phyloP scores from a whole-genome alignment of 2,888 invertebrate genomes.

The Pammene aurita region DNA sequence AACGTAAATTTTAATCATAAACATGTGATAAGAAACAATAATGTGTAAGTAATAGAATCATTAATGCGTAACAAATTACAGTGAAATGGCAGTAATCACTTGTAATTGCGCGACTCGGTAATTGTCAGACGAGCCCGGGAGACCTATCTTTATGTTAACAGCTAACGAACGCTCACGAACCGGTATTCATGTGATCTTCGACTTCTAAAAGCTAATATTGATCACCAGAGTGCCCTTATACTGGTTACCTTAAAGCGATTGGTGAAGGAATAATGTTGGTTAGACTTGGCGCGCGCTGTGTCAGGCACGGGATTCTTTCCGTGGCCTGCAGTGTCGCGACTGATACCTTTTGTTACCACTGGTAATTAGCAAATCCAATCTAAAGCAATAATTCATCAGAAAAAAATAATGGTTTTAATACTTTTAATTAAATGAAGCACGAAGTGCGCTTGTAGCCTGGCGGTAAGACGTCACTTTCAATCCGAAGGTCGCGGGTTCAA shows the following conservation, averaged over 20 bases:
- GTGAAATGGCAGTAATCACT: slow-evolving; percentile 33
- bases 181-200: not conserved
- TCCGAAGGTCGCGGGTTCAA: too few relatives aligned
- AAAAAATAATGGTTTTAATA: slow-evolving; percentile 20
- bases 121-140: slow-evolving; percentile 59
- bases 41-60: slow-evolving; percentile 14
- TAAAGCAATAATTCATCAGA: slow-evolving; percentile 15
- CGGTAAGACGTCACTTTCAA: too few relatives aligned
- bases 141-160: slow-evolving; percentile 42
- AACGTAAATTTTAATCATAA: slow-evolving; percentile 7
- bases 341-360: slow-evolving; percentile 51
- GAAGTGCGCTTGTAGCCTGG: too few relatives aligned
- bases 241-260: not conserved
- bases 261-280: not conserved
- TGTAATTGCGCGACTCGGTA: slow-evolving; percentile 59
- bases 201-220: not conserved
- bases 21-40: slow-evolving; percentile 6
- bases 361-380: slow-evolving; percentile 30
- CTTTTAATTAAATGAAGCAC: slow-evolving; percentile 12
- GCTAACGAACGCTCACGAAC: not conserved
- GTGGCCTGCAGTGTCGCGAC: slow-evolving; percentile 45
- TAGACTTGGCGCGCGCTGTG: slow-evolving; percentile 58
- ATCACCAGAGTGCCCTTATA: not conserved
- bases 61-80: slow-evolving; percentile 24
- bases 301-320: slow-evolving; percentile 67